These are phyloP conservation scores for Perca fluviatilis DNA, from an alignment of 2,113 vertebrate species.

Conservation along the genomic window DNA sequence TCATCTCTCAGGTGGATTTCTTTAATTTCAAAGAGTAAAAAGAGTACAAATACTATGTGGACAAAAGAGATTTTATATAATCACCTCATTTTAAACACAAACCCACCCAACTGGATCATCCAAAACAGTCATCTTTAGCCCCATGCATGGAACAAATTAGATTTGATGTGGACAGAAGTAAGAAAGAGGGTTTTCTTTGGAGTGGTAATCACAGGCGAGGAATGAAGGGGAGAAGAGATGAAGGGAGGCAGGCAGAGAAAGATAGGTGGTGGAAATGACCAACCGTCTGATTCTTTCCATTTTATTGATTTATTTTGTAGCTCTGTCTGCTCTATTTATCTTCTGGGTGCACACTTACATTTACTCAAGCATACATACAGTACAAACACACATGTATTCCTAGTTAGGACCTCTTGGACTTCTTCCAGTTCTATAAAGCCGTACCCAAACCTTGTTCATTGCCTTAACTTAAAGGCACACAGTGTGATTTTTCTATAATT, in stretches of 20 bases:
- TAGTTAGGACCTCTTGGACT: constrained; percentile 11
- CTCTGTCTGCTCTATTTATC: constrained; percentile 59
- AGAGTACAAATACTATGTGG: constrained; percentile 47
- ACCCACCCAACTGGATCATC: constrained; percentile 7
- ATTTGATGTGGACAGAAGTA: constrained; percentile 30
- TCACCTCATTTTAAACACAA: constrained; percentile 34
- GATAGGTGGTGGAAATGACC: constrained; percentile 28
- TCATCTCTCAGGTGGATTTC: constrained; percentile 54
- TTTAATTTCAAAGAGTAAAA: constrained; percentile 53
- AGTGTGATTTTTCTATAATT: background rate
- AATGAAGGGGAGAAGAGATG: constrained; percentile 49
- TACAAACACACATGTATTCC: constrained; percentile 54
- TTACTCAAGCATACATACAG: constrained; percentile 31
- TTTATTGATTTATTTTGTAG: constrained; percentile 61
- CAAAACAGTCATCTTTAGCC: constrained; percentile 25
- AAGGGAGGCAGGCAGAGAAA: constrained; percentile 4
- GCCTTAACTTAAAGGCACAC: background rate
- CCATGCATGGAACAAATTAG: background rate
- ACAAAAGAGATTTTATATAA: constrained; percentile 48
- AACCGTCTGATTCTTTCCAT: constrained; percentile 25
- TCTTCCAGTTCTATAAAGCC: background rate
- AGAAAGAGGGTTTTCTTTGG: constrained; percentile 49
- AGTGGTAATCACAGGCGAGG: constrained; percentile 58
- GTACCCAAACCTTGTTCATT: constrained; percentile 9
- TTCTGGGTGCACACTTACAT: constrained; percentile 47